phyloP scores from a whole-genome alignment of 2,888 invertebrate species.

The Leptinotarsa peninsularis region DNA sequence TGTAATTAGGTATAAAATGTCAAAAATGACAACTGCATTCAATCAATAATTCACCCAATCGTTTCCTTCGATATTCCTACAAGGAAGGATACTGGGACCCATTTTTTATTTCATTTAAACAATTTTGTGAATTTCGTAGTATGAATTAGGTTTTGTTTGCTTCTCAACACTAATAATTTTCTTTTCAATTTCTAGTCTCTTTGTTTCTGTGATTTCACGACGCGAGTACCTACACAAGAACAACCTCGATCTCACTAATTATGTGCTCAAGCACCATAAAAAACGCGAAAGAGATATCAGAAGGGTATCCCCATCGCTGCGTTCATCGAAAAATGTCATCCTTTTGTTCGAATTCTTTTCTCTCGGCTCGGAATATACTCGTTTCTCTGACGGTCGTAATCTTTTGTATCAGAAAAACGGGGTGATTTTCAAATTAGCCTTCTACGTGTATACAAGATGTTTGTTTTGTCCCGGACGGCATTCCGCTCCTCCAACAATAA shows the following conservation, averaged over 20 bases:
- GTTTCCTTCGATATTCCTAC: neutral
- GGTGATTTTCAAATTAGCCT: constrained; percentile 38
- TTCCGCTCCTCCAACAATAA: constrained; percentile 41
- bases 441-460: constrained; percentile 38
- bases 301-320: constrained; percentile 2
- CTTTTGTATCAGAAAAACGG: constrained; percentile 34
- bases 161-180: no score
- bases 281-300: constrained; percentile 8
- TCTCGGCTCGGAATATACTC: constrained; percentile 16
- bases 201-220: neutral
- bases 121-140: no score
- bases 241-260: neutral
- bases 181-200: no score
- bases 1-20: neutral
- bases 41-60: neutral
- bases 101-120: no score
- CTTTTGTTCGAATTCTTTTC: constrained; percentile 13
- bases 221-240: neutral
- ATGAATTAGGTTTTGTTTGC: no score
- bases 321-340: constrained; percentile 16
- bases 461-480: constrained; percentile 40
- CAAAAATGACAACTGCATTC: no score
- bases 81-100: no score
- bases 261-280: constrained; percentile 7
- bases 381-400: constrained; percentile 8